These are phyloP conservation scores for Bactericera cockerelli DNA, from an alignment of 1,140 invertebrate species.

Conservation along the genomic window DNA sequence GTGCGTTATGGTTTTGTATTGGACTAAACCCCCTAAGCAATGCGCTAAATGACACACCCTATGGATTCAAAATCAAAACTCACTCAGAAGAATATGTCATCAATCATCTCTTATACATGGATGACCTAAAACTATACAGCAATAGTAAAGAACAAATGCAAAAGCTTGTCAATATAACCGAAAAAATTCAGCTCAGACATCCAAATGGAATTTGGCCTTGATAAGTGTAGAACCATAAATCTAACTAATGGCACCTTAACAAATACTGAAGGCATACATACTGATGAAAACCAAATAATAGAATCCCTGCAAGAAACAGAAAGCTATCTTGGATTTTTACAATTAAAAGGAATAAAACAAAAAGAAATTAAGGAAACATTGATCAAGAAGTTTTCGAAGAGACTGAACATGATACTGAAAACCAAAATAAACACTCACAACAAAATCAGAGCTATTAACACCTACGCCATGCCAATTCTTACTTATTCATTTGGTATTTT, in stretches of 20 bases:
- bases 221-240: neutral
- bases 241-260: neutral
- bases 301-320: neutral
- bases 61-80: neutral
- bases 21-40: constrained; percentile 1
- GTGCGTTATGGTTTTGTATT: constrained; percentile 16
- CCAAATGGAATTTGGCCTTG: neutral
- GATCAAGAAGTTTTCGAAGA: neutral
- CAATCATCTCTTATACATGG: constrained; percentile 6
- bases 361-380: neutral
- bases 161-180: neutral
- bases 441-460: neutral
- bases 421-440: neutral
- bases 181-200: neutral
- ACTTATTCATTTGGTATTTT: neutral
- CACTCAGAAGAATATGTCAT: neutral
- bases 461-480: neutral
- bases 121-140: neutral
- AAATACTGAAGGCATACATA: neutral
- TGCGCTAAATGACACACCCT: neutral
- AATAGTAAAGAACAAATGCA: neutral
- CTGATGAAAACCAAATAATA: neutral
- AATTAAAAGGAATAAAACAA: neutral
- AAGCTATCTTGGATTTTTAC: neutral
- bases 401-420: neutral